Evolutionary conservation across 2,888 invertebrate species (phyloP).

Genomic region (Mechanitis mazaeus): DNA sequence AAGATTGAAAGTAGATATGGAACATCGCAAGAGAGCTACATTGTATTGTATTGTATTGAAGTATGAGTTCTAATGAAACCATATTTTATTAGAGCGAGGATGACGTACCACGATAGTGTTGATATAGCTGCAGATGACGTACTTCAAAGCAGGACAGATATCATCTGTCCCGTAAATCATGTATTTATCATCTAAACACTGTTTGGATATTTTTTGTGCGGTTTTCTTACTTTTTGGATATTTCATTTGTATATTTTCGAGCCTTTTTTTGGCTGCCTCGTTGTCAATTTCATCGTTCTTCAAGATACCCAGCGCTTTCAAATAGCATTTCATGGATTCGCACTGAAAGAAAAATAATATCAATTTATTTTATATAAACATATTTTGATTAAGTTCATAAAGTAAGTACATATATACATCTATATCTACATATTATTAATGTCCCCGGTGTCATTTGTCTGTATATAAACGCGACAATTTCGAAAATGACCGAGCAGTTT

Average conservation of each 20-base stretch:
- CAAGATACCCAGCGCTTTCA: constrained; percentile 30
- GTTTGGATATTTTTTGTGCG: constrained; percentile 24
- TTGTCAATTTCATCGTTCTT: constrained; percentile 32
- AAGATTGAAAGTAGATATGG: constrained; percentile 12
- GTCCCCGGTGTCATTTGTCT: no score
- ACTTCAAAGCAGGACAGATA: constrained; percentile 31
- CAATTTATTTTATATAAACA: no score
- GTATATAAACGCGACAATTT: no score
- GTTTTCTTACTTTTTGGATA: constrained; percentile 26
- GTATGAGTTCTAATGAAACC: no score
- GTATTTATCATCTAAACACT: constrained; percentile 34
- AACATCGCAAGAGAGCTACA: neutral
- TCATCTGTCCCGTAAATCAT: constrained; percentile 31
- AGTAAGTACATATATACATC: no score
- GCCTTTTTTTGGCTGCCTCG: constrained; percentile 22
- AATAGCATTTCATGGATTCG: constrained; percentile 32
- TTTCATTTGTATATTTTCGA: constrained; percentile 27
- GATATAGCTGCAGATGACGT: constrained; percentile 32
- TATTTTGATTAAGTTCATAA: no score
- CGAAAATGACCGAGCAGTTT: no score
- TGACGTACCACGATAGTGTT: constrained; percentile 33
- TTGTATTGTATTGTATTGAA: no score
- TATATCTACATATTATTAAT: no score
- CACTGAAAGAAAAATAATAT: constrained; percentile 31
- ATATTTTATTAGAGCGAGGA: no score